Conservation (phyloP, 2,888 invertebrate genomes). For the Tricholauxania praeusta region DNA sequence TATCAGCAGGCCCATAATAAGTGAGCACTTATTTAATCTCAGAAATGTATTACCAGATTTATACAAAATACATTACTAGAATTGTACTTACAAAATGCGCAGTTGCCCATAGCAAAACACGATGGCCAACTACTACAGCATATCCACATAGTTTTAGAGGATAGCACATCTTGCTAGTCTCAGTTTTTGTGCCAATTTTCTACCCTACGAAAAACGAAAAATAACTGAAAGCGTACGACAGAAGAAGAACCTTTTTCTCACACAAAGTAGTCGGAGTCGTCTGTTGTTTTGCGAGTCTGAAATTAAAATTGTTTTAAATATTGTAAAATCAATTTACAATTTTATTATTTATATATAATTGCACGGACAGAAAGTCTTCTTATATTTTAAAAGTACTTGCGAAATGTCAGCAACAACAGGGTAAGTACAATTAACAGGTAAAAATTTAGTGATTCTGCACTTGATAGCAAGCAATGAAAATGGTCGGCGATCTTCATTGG, state of each 20-base stretch:
- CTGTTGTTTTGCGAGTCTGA: conserved; percentile 23
- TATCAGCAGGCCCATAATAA: no score
- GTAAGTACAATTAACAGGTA: conserved; percentile 51
- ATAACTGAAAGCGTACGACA: no score
- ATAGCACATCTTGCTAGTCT: conserved; percentile 18
- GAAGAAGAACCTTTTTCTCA: conserved; percentile 7
- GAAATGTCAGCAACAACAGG: conserved; percentile 58
- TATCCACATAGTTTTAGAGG: neutral
- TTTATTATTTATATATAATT: conserved; percentile 10
- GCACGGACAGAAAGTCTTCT: neutral
- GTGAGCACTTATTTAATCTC: no score
- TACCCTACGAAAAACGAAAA: neutral
- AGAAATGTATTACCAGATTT: no score
- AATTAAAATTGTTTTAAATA: conserved; percentile 10
- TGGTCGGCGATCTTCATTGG: neutral
- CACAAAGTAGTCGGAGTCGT: conserved; percentile 28
- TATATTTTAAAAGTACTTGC: conserved; percentile 25
- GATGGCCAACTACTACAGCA: neutral
- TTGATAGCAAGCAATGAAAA: neutral
- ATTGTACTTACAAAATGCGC: no score
- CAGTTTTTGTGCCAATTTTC: neutral
- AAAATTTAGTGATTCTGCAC: neutral
- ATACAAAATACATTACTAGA: no score
- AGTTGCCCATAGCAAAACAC: no score
- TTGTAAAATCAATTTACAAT: conserved; percentile 24